Conservation (phyloP, 1,140 invertebrate genomes). For the Psix sp. region DNA sequence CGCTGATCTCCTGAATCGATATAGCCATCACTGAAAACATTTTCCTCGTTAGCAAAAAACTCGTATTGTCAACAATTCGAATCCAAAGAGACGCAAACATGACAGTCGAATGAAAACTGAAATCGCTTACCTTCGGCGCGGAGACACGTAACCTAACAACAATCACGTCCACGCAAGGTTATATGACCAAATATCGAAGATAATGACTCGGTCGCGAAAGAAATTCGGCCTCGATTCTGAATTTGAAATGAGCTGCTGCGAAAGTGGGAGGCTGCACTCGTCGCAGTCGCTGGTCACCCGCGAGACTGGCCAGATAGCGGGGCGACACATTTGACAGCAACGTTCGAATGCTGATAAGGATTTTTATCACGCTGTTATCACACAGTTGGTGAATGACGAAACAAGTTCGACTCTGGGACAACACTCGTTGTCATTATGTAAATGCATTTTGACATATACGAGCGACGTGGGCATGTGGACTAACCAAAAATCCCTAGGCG, state of each 20-base stretch:
- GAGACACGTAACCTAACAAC: conserved; percentile 8
- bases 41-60: no score
- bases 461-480: no score
- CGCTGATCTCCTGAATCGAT: conserved; percentile 86
- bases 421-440: no score
- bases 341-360: not conserved
- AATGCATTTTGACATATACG: no score
- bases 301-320: not conserved
- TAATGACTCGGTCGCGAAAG: conserved; percentile 24
- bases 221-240: conserved; percentile 45
- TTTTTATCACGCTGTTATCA: no score
- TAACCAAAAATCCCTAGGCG: no score
- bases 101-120: not conserved
- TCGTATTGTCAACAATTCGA: no score
- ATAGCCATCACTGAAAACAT: conserved; percentile 22
- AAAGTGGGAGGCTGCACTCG: conserved; percentile 10
- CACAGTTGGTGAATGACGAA: no score
- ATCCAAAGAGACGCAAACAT: no score
- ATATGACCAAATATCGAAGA: conserved; percentile 41
- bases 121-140: conserved; percentile 18
- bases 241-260: conserved; percentile 37
- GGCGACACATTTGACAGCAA: not conserved
- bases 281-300: not conserved
- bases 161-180: conserved; percentile 24
- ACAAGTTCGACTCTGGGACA: no score